Evolutionary conservation across 2,113 vertebrate genomes (phyloP).

Genomic region (Electrona antarctica): DNA sequence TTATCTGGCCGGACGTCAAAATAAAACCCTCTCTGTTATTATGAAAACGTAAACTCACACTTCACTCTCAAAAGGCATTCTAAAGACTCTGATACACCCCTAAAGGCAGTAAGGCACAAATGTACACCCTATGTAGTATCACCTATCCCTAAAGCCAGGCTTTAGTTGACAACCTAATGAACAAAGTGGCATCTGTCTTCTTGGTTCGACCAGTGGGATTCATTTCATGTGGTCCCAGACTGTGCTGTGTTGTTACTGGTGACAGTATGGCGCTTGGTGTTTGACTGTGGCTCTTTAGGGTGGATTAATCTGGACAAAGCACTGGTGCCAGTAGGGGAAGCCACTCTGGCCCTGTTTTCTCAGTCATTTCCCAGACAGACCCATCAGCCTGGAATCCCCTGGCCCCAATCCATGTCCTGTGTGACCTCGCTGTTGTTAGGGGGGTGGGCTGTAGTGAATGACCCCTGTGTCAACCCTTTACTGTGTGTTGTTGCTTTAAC

Average conservation of each 20-base stretch:
- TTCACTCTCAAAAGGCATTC: no score
- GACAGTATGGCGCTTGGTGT: conserved; percentile 62
- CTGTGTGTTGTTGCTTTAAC: conserved; percentile 7
- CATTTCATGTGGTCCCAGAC: conserved; percentile 48
- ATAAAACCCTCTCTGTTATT: neutral
- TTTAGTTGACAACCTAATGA: conserved; percentile 51
- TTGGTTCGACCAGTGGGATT: conserved; percentile 51
- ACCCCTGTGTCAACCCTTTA: conserved; percentile 35
- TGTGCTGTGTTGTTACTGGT: conserved; percentile 66
- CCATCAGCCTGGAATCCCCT: conserved; percentile 59
- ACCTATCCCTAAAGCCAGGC: conserved; percentile 15
- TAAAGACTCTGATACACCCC: neutral
- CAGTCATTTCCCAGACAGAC: conserved; percentile 73
- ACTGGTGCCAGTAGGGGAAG: conserved; percentile 76
- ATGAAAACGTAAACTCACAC: no score
- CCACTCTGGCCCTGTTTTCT: conserved; percentile 72
- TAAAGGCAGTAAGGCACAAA: no score
- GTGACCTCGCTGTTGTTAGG: conserved; percentile 54
- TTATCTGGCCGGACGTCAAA: neutral
- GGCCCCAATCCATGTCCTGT: conserved; percentile 56
- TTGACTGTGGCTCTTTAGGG: conserved; percentile 66
- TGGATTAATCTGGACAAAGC: conserved; percentile 75
- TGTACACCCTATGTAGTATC: conserved; percentile 18
- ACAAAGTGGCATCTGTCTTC: conserved; percentile 58
- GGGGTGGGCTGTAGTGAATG: conserved; percentile 19